A percentile compares a stretch with the other conserved stretches of the same genome.
These are phyloP conservation scores for Tympanuchus pallidicinctus DNA, from an alignment of 2,113 vertebrate genomes.

Conservation along the genomic window DNA sequence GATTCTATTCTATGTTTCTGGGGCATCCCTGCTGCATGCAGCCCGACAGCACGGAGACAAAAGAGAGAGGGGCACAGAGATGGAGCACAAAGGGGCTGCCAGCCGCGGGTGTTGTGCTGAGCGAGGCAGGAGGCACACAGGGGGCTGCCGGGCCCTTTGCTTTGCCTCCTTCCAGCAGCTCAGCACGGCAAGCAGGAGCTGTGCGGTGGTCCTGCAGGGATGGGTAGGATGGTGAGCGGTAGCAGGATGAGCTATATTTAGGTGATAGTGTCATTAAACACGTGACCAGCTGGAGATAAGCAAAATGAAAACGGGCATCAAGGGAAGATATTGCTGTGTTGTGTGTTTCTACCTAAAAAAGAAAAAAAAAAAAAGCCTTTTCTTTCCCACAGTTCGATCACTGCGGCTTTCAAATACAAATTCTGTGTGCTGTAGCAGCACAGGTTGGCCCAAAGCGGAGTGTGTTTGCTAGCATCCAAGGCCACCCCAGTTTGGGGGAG, in stretches of 20 bases:
- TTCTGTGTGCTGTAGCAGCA: not conserved
- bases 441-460: not conserved
- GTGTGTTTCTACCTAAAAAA: not conserved
- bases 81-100: conserved; percentile 54
- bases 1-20: not conserved
- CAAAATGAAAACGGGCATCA: conserved; percentile 61
- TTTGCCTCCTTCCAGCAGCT: not conserved
- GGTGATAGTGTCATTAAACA: conserved; percentile 60
- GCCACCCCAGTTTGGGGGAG: not conserved
- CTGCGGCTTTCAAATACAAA: not conserved
- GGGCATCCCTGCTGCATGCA: not conserved
- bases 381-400: not conserved
- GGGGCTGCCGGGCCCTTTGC: not conserved
- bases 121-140: not conserved
- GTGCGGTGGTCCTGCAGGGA: conserved; percentile 40
- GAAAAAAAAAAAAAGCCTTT: not conserved
- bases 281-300: conserved; percentile 35
- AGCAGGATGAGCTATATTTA: conserved; percentile 68
- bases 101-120: conserved; percentile 23
- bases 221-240: conserved; percentile 19
- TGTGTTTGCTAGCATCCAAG: not conserved
- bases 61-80: conserved; percentile 34
- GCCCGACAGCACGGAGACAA: conserved; percentile 39
- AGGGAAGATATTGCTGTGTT: not conserved
- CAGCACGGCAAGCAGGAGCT: fast-evolving